Evolutionary conservation across 2,888 invertebrate genomes (phyloP).

Genomic region (Blera fallax): DNA sequence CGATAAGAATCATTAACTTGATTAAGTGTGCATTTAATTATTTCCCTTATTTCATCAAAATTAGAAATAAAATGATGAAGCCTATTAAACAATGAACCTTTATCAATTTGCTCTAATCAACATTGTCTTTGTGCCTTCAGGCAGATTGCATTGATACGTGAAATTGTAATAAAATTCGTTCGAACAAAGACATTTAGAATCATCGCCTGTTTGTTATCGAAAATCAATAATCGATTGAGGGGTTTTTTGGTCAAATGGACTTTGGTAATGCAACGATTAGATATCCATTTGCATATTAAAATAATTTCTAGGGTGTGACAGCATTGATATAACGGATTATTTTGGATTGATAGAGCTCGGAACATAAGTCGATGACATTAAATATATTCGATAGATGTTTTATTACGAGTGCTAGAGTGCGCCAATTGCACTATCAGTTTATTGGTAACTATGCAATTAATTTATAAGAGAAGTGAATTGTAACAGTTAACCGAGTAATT

Average conservation of each 20-base stretch:
- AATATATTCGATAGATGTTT: no score
- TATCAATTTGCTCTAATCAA: neutral
- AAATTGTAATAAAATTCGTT: neutral
- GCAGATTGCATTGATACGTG: neutral
- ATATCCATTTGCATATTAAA: neutral
- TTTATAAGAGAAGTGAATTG: no score
- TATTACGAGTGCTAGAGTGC: no score
- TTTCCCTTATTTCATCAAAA: neutral
- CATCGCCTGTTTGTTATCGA: conserved; percentile 2
- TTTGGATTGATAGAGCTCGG: no score
- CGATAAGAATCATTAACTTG: neutral
- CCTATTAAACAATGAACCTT: neutral
- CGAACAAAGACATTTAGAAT: conserved; percentile 9
- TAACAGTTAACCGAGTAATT: no score
- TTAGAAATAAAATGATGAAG: neutral
- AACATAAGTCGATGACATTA: no score
- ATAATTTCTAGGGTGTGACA: neutral
- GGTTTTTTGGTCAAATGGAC: neutral
- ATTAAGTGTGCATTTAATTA: neutral
- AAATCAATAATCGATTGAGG: neutral
- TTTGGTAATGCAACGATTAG: conserved; percentile 22
- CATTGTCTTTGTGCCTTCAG: neutral
- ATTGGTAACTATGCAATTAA: no score
- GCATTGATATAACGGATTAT: neutral
- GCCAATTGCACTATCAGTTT: neutral